Evolutionary conservation across 2,888 invertebrate species (phyloP), one percentile per base, ranked within the genome.

Genomic region (Andrena hattorfiana): DNA sequence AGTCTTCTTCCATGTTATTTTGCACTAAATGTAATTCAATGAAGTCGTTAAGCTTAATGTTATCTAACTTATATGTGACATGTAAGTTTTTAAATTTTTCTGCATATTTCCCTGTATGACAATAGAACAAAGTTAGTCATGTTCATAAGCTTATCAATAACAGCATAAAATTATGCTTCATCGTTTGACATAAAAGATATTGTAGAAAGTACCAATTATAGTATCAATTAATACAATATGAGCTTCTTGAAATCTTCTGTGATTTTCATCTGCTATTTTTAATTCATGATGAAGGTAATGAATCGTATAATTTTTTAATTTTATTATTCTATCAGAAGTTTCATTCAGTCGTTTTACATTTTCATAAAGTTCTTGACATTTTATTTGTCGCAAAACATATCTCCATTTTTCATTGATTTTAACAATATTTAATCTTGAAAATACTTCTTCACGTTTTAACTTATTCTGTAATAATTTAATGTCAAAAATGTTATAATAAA

Each of bases 341-440:
- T 94, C 92, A 91, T 95, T 95, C 91, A 96, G 94, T 78, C 96
- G 95, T 95, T 96, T 95, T 60, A 97, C 95, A 85, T 97, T 96
- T 49, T 96, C 94, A 54, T 96, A 95, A 94, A 97, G 95, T 91
- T 97, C 97, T 79, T 96, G 96, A 90, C 97, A 96, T 94, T 98
- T 98, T 69, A 96, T 95, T 91, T 96, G 96, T 0, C 98, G 95
- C 73, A 98, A 94, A 79, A 97, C 96, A 82, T 96, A 96, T 64
- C 98, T 96, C 98, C 98, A 98, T 93, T 97, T 96, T 94, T 97
- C 97, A 91, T 98, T 97, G 71, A 98, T 96, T 94, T 98, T 98
- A 0, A 98, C 97, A 82, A 96, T 95, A 92, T 98, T 98, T 68
- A 97, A 94, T 67, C 97, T 96, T 2, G 97, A 95, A 93, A 96